Evolutionary conservation across 2,113 vertebrate genomes (phyloP).

Genomic region (Bungarus multicinctus): DNA sequence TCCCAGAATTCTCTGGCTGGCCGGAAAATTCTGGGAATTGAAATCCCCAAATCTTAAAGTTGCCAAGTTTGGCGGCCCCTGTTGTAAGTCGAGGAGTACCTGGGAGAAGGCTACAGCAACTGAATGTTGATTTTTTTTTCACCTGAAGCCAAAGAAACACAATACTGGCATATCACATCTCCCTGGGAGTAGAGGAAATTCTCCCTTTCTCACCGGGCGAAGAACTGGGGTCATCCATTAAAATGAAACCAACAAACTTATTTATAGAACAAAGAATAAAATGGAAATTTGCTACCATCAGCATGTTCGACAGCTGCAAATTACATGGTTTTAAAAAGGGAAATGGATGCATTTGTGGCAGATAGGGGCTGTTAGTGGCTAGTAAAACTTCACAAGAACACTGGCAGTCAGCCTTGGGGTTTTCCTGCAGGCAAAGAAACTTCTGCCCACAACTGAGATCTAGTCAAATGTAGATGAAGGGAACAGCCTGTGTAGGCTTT

Average conservation of each 20-base stretch:
- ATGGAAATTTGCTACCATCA: not conserved
- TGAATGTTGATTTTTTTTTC: not conserved
- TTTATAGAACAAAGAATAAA: not conserved
- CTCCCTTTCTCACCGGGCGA: not conserved
- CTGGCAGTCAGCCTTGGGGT: not conserved
- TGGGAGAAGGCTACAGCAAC: not conserved
- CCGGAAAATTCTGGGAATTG: no score
- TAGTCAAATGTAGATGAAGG: not conserved
- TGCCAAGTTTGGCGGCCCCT: no score
- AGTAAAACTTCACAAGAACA: not conserved
- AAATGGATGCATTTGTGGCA: not conserved
- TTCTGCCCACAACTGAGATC: not conserved
- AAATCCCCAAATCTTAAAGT: no score
- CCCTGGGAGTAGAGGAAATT: not conserved
- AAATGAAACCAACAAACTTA: not conserved
- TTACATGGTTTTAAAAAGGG: not conserved
- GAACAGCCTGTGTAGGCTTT: not conserved
- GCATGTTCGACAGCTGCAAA: not conserved
- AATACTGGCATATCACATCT: not conserved
- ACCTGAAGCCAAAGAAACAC: not conserved
- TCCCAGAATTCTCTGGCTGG: no score
- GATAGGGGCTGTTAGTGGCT: not conserved
- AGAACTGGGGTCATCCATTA: not conserved
- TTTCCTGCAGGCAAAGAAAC: not conserved
- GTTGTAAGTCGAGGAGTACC: no score